Evolutionary conservation across 2,888 invertebrate species (phyloP), one percentile per base, ranked within the genome.

Genomic region (Agrochola circellaris): DNA sequence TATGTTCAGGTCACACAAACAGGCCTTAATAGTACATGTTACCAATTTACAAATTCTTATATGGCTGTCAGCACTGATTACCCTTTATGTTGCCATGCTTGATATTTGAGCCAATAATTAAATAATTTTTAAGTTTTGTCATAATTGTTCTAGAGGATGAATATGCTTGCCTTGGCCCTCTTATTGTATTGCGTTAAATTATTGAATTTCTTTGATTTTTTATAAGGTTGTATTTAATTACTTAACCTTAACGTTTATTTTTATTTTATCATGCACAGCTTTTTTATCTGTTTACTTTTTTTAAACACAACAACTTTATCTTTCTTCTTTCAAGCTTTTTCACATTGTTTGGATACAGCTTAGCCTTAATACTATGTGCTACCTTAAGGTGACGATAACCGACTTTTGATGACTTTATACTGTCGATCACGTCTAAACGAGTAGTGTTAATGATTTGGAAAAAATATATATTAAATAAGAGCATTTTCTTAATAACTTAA

Each of bases 21-120:
- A 76, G 68, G 77, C 91, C 89, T 88, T 90, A 91, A 82, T 79
- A 88, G 89, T 77, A 73, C 68, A 56, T 66, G 86, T 78, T 76
- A 86, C 81, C 89, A 91, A 90, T 92, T 91, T 87, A 88, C 78
- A 80, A 71, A 83, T 80, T 87, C 91, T 80, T 90, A 91, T 91
- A 92, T 83, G 92, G 92, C 67, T 72, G 58, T 84, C 85, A 89
- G 89, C 89, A 87, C 78, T 88, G 82, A 90, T 89, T 89, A 87
- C 84, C 81, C 34, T 77, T 87, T 83, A 76, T 84, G 84, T 80
- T 76, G 74, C 71, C 82, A 81, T 61, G 81, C 81, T 81, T 85
- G 71, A 75, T 78, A 67, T 82, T 86, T 87, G 79, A 75, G 69
- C 15, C 1, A 64, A 89, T 79, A 88, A 88, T 89, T 88, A 88